phyloP scores from a whole-genome alignment of 2,113 vertebrate species.

The Carlito syrichta region DNA sequence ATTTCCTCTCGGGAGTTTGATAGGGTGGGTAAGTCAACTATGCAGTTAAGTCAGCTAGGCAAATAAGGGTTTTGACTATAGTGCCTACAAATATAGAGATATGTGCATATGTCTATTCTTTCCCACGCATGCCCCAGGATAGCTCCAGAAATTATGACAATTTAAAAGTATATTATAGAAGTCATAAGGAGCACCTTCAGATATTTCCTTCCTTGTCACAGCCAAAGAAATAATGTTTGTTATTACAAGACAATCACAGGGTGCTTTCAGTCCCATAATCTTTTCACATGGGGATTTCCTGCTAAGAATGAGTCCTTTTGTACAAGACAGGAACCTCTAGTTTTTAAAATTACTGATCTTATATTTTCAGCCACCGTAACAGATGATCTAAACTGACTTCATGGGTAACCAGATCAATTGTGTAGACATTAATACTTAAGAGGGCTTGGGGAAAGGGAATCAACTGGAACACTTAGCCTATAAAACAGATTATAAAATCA shows the following conservation, averaged over 20 bases:
- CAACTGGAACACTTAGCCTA: background rate
- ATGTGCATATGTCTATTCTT: background rate
- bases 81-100: conserved; percentile 41
- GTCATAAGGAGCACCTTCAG: background rate
- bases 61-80: conserved; percentile 69
- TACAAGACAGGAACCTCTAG: conserved; percentile 1
- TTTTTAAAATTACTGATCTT: conserved; percentile 49
- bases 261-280: background rate
- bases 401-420: conserved; percentile 25
- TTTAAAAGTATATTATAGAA: background rate
- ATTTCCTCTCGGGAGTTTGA: conserved; percentile 55
- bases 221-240: background rate
- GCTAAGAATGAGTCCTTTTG: background rate
- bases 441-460: background rate
- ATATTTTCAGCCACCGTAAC: background rate
- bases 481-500: conserved; percentile 27
- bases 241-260: background rate
- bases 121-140: background rate
- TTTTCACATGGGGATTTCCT: conserved; percentile 38
- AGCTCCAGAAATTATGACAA: background rate
- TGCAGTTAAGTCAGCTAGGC: conserved; percentile 58
- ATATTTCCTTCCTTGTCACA: background rate
- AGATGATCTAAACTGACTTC: background rate
- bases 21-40: conserved; percentile 48
- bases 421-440: background rate